Evolutionary conservation across 1,140 invertebrate species (phyloP), one percentile per base, ranked within the genome.

Genomic region (Hyphantria cunea): DNA sequence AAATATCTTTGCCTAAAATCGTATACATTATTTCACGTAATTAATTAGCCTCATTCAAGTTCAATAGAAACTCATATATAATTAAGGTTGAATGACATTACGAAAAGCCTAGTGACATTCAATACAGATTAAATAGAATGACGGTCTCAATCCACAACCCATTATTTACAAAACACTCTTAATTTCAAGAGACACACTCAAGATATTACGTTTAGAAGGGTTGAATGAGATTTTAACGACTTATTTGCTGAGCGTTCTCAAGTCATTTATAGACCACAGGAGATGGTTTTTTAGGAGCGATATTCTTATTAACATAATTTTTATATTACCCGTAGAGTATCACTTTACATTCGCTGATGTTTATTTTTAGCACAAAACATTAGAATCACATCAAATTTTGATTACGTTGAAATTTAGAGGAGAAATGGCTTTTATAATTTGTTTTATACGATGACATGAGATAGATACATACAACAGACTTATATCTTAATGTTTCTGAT

Each of bases 181-280:
- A 62, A 71, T 74, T 71, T 68, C 33, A 41, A 56, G 66, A 56
- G 66, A 64, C 62, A 66, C 59, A 44, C 58, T 54, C 45, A 56
- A 65, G 48, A 66, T 68, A 72, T 72, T 67, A 70, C 66, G 51
- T 72, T 65, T 61, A 62, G 58, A 56, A 66, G 63, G 53, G 64
- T 51, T 49, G 56, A 76, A 76, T 72, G 70, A 68, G 73, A 70
- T 70, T 76, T 76, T 72, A 76, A 72, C 63, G 73, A 76, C 69
- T 72, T 70, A 76, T 76, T 76, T 72, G 59, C 52, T 66, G 52
- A 34, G 51, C 63, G 61, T 63, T 63, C 65, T 58, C 42, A 59
- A 59, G 50, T 55, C 66, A 66, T 64, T 74, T 74, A 48, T 47
- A 39, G 56, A 51, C 37, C 48, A 51, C 49, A 14, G 13, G 56